These are phyloP conservation scores for Therioaphis trifolii DNA, from an alignment of 2,888 invertebrate species.

Conservation along the genomic window DNA sequence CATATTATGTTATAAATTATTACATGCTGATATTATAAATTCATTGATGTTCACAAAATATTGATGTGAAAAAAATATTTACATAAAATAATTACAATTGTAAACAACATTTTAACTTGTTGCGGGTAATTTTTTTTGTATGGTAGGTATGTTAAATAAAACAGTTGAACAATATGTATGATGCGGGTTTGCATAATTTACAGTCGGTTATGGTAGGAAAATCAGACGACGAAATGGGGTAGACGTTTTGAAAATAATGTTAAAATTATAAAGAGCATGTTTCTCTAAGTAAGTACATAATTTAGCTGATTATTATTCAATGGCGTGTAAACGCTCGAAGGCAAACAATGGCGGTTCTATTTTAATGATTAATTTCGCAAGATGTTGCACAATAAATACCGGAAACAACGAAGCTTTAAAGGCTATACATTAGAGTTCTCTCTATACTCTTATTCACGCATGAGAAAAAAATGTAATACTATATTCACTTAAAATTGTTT, in stretches of 20 bases:
- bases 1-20: no score
- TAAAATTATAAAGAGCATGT: conserved; percentile 45
- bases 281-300: conserved; percentile 39
- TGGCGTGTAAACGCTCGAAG: conserved; percentile 41
- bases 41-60: no score
- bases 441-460: no score
- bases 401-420: conserved; percentile 37
- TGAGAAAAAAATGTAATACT: no score
- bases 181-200: conserved; percentile 39
- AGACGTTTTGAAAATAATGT: conserved; percentile 46
- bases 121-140: not conserved
- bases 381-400: conserved; percentile 34
- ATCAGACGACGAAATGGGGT: conserved; percentile 20
- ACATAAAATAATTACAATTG: no score
- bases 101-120: not conserved
- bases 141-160: not conserved
- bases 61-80: no score
- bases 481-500: no score
- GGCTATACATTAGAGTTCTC: conserved; percentile 3
- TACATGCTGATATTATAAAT: no score
- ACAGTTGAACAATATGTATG: conserved; percentile 7
- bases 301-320: conserved; percentile 55
- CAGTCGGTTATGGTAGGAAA: not conserved
- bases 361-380: conserved; percentile 53
- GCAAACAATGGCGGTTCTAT: conserved; percentile 44